Base-by-base conservation (phyloP, 2,888 invertebrate genomes). In the Scelioninae gen. 2 region DNA sequence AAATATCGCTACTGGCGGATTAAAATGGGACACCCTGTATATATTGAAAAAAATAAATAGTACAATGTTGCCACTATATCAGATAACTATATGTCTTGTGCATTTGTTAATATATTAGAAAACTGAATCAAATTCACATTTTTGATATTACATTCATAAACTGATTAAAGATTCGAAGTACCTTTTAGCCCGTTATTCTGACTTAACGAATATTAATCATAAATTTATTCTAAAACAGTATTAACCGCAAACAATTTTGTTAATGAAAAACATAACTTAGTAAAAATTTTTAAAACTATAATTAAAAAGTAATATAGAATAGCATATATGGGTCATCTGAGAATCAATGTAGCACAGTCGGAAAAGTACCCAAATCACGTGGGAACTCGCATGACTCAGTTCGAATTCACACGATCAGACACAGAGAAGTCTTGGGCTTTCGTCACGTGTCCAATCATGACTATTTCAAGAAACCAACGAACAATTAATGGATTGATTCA, bases 1-100 rank as follows among this genome's bases (percentile, higher is more conserved):
- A n/a, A n/a, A n/a, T n/a, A n/a, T n/a, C n/a, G n/a, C n/a, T n/a
- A n/a, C n/a, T n/a, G n/a, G n/a, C n/a, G n/a, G n/a, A n/a, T n/a
- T n/a, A n/a, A n/a, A n/a, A n/a, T n/a, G n/a, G n/a, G n/a, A n/a
- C n/a, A n/a, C n/a, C n/a, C n/a, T n/a, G n/a, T n/a, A n/a, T n/a
- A n/a, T n/a, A n/a, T n/a, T n/a, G 25, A 25, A n/a, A 60, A 39
- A 50, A 61, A 61, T 61, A 50, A 61, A 61, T 61, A 61, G n/a
- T n/a, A n/a, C n/a, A n/a, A n/a, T n/a, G n/a, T n/a, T n/a, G n/a
- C n/a, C n/a, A n/a, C n/a, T n/a, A n/a, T n/a, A n/a, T n/a, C n/a
- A n/a, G n/a, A n/a, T n/a, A n/a, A n/a, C n/a, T n/a, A n/a, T n/a
- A n/a, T n/a, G n/a, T n/a, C n/a, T n/a, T n/a, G n/a, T n/a, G n/a